These are phyloP conservation scores for Drosophila burlai DNA, from an alignment of 1,140 invertebrate genomes.

Conservation along the genomic window DNA sequence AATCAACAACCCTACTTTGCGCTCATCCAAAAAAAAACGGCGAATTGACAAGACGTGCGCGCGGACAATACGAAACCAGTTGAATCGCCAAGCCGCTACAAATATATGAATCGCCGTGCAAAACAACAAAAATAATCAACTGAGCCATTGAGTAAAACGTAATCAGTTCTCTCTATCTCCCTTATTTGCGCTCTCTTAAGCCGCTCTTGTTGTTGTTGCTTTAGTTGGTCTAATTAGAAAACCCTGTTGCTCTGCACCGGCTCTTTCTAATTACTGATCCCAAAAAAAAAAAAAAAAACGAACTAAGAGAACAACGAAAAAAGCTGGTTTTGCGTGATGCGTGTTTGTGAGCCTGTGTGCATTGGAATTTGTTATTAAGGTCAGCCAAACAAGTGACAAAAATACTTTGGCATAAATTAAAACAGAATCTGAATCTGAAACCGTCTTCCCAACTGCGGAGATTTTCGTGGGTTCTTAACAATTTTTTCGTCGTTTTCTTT, in stretches of 20 bases:
- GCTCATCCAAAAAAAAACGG: background rate
- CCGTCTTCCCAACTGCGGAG: conserved; percentile 40
- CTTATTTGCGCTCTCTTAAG: conserved; percentile 9
- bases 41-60: conserved; percentile 27
- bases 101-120: conserved; percentile 32
- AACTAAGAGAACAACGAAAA: conserved; percentile 3
- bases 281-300: conserved; percentile 47
- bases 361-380: conserved; percentile 82
- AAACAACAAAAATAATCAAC: conserved; percentile 22
- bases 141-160: conserved; percentile 35
- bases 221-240: conserved; percentile 47
- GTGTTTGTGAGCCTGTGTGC: conserved; percentile 47
- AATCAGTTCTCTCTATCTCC: conserved; percentile 18
- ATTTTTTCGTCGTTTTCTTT: conserved; percentile 41
- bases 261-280: conserved; percentile 72
- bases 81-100: conserved; percentile 29
- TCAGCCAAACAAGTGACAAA: conserved; percentile 77
- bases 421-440: conserved; percentile 32
- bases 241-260: conserved; percentile 59
- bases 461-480: conserved; percentile 43
- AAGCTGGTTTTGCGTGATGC: conserved; percentile 45
- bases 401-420: conserved; percentile 71
- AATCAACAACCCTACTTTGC: too few relatives aligned
- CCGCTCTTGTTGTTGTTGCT: conserved; percentile 32
- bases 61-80: conserved; percentile 10